Evolutionary conservation across 2,113 vertebrate genomes (phyloP).

Genomic region (Tenrec ecaudatus): DNA sequence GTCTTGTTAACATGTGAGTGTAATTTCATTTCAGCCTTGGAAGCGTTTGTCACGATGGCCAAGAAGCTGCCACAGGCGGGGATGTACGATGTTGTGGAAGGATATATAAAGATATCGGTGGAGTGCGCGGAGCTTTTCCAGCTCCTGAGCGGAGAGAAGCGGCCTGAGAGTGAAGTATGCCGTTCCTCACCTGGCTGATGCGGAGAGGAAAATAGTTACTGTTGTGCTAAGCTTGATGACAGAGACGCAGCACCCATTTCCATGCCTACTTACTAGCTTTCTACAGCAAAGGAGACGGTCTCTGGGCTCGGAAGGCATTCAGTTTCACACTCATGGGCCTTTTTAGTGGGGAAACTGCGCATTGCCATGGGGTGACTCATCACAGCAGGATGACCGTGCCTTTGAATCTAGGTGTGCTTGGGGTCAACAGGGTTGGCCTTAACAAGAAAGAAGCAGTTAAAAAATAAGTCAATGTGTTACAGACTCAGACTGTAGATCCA

Average conservation of each 20-base stretch:
- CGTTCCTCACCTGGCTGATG: not conserved
- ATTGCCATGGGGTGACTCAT: not conserved
- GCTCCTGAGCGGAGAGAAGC: conserved; percentile 91
- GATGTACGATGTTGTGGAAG: conserved; percentile 94
- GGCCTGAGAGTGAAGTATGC: conserved; percentile 90
- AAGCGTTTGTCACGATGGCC: conserved; percentile 89
- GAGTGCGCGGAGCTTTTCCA: conserved; percentile 95
- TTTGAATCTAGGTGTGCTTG: not conserved
- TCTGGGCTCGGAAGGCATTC: not conserved
- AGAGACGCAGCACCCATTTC: not conserved
- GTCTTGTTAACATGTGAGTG: not conserved
- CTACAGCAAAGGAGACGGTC: not conserved
- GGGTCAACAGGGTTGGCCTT: not conserved
- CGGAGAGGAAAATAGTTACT: not conserved
- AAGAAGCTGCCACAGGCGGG: conserved; percentile 88
- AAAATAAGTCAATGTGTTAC: not conserved
- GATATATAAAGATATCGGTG: conserved; percentile 95
- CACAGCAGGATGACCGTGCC: not conserved
- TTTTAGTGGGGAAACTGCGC: not conserved
- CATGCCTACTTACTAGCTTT: not conserved
- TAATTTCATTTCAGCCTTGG: conserved; percentile 87
- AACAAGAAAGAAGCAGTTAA: not conserved
- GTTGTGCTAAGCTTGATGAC: not conserved
- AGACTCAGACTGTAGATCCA: not conserved
- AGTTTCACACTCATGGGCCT: not conserved